Evolutionary conservation across 2,888 invertebrate genomes (phyloP), one percentile per base, ranked within the genome.

Genomic region (Galeopsomyia nigrocyanea): DNA sequence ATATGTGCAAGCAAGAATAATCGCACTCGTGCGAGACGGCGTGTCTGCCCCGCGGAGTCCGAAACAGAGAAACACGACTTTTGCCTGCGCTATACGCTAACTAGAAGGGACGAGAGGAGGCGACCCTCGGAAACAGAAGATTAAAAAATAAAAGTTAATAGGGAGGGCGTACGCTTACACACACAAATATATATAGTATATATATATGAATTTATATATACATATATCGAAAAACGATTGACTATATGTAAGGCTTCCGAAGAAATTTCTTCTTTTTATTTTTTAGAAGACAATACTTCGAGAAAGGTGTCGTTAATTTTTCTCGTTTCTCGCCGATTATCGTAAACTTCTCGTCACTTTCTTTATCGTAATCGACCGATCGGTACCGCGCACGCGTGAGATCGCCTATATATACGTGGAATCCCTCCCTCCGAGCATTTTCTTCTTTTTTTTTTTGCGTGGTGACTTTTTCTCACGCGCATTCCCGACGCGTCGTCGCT

Each of bases 321-420:
- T 70, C 64, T 64, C 63, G 57, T 63, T 22, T 62, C 53, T 53
- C 50, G 51, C 49, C 71, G 75, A 73, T 77, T 77, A 78, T 78
- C 77, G 75, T 78, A 77, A 39, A 78, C 78, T n/a, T 78, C 78
- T 79, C 78, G 77, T 77, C 78, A 78, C 78, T 78, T n/a, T 77
- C 71, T 75, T 78, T 78, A 78, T 78, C 79, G 77, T 76, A 74
- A 72, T 73, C 76, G 74, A 73, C 73, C 77, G 77, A 78, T 79
- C 78, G 76, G 70, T 65, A 72, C 75, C 66, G 73, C 71, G 66
- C 72, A 47, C 39, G 39, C 75, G 77, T 77, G 78, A 77, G 77
- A 79, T 79, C 77, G 69, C 76, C 13, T 7, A 13, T 1, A 13
- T 39, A 71, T 73, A 77, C 75, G 75, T 71, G 58, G 61, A 73